Base-by-base conservation (phyloP, 2,888 invertebrate genomes). In the Diachrysia chrysitis region DNA sequence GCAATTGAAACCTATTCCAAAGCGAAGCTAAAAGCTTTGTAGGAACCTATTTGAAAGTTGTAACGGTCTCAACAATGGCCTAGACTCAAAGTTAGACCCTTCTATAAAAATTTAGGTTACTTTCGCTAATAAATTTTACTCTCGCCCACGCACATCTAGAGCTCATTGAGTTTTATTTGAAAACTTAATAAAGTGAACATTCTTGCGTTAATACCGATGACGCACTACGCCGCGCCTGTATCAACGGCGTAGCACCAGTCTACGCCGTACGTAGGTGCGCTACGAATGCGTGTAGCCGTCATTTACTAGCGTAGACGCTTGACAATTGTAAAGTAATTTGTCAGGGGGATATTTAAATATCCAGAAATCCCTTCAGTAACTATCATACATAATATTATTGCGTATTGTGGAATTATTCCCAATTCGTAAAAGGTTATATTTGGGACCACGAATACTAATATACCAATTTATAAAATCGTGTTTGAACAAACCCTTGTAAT, bases 211-310 rank as follows among this genome's bases (percentile, higher is more conserved):
- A 63, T 59, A 63, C 32, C 57, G 59, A 64, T 71, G 71, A 68
- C 60, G 67, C 64, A 62, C 35, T 53, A 51, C 29, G 54, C 57
- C 74, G 62, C 61, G 66, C 55, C 71, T 65, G 37, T 37, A 32
- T 32, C 48, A 57, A 62, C 57, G 68, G 69, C 85, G 87, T 87
- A 86, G 86, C 81, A 66, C 25, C 37, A 48, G 58, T 51, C 82
- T 86, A 84, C 86, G 83, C 73, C 66, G 37, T 58, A 51, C 84
- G 85, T 85, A 83, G 84, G 75, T 65, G 69, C 42, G 78, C 84
- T 84, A 85, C 85, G 82, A 54, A 32, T 6, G 7, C 57, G 46
- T 67, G 73, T 73, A 71, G 78, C 42, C 25, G 29, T 54, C 10
- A 16, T 32, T 32, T 7, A 32, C 6, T 32, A 23, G 19, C 58